These are phyloP conservation scores for Spodoptera picta DNA, from an alignment of 2,888 invertebrate species.

Conservation along the genomic window DNA sequence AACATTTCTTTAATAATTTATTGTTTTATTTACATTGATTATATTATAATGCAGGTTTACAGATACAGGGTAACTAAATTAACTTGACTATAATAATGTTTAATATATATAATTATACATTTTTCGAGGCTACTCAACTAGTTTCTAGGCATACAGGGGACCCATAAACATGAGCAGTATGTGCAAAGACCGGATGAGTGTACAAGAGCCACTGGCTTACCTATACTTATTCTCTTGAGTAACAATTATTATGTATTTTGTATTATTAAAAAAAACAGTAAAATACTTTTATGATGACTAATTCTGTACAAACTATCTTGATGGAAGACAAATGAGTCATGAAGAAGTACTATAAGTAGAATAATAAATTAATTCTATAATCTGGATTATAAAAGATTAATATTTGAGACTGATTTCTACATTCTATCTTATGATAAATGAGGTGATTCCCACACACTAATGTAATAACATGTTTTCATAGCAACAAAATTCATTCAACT, in stretches of 20 bases:
- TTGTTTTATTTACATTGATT: constrained; percentile 33
- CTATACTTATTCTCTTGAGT: not conserved
- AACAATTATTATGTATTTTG: too few relatives aligned
- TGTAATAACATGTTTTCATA: not conserved
- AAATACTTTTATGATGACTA: not conserved
- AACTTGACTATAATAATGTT: not conserved
- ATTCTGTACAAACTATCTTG: not conserved
- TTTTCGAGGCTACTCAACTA: too few relatives aligned
- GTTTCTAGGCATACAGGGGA: too few relatives aligned
- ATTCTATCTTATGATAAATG: constrained; percentile 3
- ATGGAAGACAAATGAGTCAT: constrained; percentile 16
- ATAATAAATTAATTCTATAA: too few relatives aligned
- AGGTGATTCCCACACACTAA: not conserved
- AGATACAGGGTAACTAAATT: too few relatives aligned
- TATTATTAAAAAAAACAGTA: too few relatives aligned
- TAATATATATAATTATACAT: not conserved
- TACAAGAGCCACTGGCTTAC: not conserved
- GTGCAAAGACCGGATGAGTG: too few relatives aligned
- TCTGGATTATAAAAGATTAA: too few relatives aligned
- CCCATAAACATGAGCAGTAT: too few relatives aligned
- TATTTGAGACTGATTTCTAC: too few relatives aligned
- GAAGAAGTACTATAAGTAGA: not conserved
- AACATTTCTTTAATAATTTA: constrained; percentile 24
- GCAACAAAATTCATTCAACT: not conserved
- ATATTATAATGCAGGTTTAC: constrained; percentile 1